Evolutionary conservation across 2,888 invertebrate genomes (phyloP), one percentile per base, ranked within the genome.

Genomic region (Tillus elongatus): DNA sequence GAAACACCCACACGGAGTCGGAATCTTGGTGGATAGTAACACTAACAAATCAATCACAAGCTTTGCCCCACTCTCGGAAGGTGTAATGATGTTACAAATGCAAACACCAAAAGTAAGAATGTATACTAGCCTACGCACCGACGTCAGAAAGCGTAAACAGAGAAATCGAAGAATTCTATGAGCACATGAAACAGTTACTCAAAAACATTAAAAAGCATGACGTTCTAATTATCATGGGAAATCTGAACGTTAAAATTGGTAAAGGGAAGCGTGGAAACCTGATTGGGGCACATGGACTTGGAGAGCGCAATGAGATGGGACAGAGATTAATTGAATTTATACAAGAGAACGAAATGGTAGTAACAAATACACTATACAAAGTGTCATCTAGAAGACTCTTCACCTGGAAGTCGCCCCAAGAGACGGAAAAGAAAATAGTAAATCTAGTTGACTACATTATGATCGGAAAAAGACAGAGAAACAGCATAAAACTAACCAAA

Each of bases 211-310:
- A 19, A 19, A 19, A 19, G 24, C 24, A 19, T 6, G 24, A 19
- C 6, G n/a, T 19, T 19, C n/a, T 19, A 19, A 19, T 19, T 19
- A n/a, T 19, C 6, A 19, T 19, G 24, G 24, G 24, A 19, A n/a
- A 19, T 19, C 24, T 19, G 24, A 19, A 19, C 24, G 24, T n/a
- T n/a, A 19, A 19, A 19, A 19, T 19, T 19, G 24, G 24, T 19
- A 19, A 19, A 6, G 24, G n/a, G n/a, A 19, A 19, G n/a, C n/a
- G 24, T 19, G n/a, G n/a, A n/a, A n/a, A n/a, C n/a, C n/a, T n/a
- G n/a, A n/a, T n/a, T n/a, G n/a, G n/a, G n/a, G n/a, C n/a, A n/a
- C n/a, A n/a, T n/a, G n/a, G n/a, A n/a, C n/a, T n/a, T n/a, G n/a
- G n/a, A n/a, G n/a, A n/a, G n/a, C n/a, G n/a, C n/a, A n/a, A n/a